Base-by-base conservation (phyloP, 2,797 vertebrate species). In the Antrozous pallidus region DNA sequence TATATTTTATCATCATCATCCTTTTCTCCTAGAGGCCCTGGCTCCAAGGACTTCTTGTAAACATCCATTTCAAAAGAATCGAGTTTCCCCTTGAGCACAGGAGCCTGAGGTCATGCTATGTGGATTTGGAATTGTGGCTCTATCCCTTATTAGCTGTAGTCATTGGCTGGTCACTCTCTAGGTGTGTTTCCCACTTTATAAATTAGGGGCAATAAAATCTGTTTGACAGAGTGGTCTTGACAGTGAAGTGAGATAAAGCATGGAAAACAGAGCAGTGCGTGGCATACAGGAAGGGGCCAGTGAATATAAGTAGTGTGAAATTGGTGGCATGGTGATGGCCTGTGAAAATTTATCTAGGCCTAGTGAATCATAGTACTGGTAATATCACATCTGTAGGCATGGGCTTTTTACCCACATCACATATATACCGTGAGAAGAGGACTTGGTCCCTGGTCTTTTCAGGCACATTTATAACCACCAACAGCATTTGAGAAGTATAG, bases 141-240 rank as follows among this genome's bases (percentile, higher is more conserved):
- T 96, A 54, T 96, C 90, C 49, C 56, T 95, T 67, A 90, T 11
- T 95, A 92, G n/a, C 28, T 78, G 56, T 84, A 81, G 90, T 83
- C 93, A 5, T 84, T 90, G 94, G 79, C 91, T 82, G 22, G 78
- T 97, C 90, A 97, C 38, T 94, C 42, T 85, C 83, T 95, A 49
- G 81, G 42, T 94, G 61, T 92, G 75, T 96, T 87, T 85, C 74
- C n/a, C 93, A 4, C 1, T 96, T 87, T 73, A 20, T 82, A 36
- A 89, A 47, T 38, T 67, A 11, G 49, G 47, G 6, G 1, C 70
- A 58, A 33, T 24, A 40, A 42, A 28, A 26, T 42, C 86, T 40
- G 11, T 38, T 71, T 61, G 38, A 49, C 28, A 86, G 33, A 17
- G 16, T 26, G 16, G 24, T 88, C 85, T 71, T 77, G 70, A 85